These are phyloP conservation scores for Neoitamus cyanurus DNA, from an alignment of 2,888 invertebrate species.

Conservation along the genomic window DNA sequence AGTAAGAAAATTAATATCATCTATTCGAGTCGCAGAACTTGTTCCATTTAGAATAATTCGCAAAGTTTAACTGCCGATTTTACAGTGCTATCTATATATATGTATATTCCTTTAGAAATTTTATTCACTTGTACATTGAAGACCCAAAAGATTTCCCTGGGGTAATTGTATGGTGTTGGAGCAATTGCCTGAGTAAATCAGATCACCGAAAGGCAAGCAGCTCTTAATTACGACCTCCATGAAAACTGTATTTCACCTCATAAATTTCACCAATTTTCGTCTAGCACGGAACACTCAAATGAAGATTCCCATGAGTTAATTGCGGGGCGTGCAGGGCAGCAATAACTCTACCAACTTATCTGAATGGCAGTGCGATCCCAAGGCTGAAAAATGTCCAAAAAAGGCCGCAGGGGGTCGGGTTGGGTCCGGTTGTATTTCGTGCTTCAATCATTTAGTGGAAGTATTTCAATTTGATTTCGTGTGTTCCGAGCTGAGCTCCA, in stretches of 20 bases:
- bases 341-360: not conserved
- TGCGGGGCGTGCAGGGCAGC: not conserved
- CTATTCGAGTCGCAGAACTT: too few relatives aligned
- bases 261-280: not conserved
- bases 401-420: not conserved
- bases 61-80: too few relatives aligned
- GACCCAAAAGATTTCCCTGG: too few relatives aligned
- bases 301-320: not conserved
- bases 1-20: too few relatives aligned
- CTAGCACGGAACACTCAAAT: not conserved
- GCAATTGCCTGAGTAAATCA: not conserved
- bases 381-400: not conserved
- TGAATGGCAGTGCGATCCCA: not conserved
- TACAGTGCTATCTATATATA: too few relatives aligned
- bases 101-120: too few relatives aligned
- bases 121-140: too few relatives aligned
- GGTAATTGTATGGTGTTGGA: not conserved
- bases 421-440: not conserved
- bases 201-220: not conserved
- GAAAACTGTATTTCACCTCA: not conserved
- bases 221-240: not conserved
- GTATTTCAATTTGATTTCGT: not conserved
- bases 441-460: not conserved
- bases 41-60: too few relatives aligned
- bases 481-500: not conserved